phyloP scores from a whole-genome alignment of 2,888 invertebrate species.

The Argynnis bischoffii region DNA sequence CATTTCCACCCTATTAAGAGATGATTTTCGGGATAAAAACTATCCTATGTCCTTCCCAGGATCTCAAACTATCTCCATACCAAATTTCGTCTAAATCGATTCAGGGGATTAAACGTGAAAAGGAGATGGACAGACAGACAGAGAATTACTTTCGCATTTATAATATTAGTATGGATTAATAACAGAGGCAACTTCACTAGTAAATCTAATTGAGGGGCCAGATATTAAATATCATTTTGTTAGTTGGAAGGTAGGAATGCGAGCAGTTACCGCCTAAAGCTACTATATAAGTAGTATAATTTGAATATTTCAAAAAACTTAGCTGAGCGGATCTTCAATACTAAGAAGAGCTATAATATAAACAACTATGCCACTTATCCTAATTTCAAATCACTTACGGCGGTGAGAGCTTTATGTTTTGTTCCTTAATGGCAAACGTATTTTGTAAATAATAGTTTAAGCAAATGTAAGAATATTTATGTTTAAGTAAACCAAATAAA shows the following conservation, averaged over 20 bases:
- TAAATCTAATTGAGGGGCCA: conserved; percentile 9
- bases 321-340: conserved; percentile 10
- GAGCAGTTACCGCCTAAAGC: conserved; percentile 13
- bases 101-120: no score
- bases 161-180: no score
- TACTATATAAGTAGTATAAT: conserved; percentile 10
- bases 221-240: conserved; percentile 9
- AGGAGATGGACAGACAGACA: no score
- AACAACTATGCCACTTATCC: conserved; percentile 22
- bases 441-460: not conserved
- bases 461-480: not conserved
- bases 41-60: no score
- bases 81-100: no score
- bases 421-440: not conserved
- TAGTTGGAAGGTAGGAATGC: conserved; percentile 13
- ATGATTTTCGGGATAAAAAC: no score
- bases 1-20: no score
- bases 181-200: not conserved
- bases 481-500: no score
- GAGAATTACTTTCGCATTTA: no score
- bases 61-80: no score
- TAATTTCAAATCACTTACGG: conserved; percentile 21
- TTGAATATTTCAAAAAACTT: conserved; percentile 9
- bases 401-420: conserved; percentile 4
- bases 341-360: conserved; percentile 2